Evolutionary conservation across 92 coral and sea anemone genomes (phyloP).

Genomic region (Porites rus): DNA sequence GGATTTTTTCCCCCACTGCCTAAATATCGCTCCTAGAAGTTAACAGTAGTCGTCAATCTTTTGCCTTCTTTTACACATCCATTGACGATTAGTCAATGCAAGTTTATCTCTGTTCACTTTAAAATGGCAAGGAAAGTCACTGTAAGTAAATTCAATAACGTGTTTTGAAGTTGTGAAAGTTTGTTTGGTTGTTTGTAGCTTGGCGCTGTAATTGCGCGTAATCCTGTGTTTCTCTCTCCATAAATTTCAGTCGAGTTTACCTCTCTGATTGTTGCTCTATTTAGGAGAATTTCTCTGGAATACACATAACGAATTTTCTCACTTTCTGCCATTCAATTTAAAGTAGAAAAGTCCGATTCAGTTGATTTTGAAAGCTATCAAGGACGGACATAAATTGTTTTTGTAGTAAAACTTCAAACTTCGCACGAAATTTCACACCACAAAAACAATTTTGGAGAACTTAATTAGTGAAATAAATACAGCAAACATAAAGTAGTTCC

Average conservation of each 20-base stretch:
- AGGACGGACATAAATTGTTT: background rate
- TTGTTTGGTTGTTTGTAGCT: constrained; percentile 23
- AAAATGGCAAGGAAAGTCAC: background rate
- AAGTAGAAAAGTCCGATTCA: background rate
- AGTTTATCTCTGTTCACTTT: constrained; percentile 14
- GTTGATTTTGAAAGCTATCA: background rate
- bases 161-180: constrained; percentile 21
- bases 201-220: constrained; percentile 38
- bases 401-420: background rate
- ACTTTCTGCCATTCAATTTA: background rate
- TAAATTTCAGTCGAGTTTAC: background rate
- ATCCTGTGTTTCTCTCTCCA: background rate
- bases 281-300: background rate
- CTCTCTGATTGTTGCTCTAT: background rate
- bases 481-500: background rate
- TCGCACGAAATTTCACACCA: background rate
- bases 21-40: too few relatives aligned
- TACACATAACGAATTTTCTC: background rate
- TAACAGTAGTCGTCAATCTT: background rate
- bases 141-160: constrained; percentile 22
- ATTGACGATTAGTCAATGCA: constrained; percentile 23
- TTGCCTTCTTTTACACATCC: background rate
- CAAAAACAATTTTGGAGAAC: background rate
- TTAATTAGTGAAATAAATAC: background rate
- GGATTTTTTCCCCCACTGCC: too few relatives aligned